A percentile compares a stretch with the other conserved stretches of the same genome.
These are phyloP conservation scores for Microcebus jonahi DNA, from an alignment of 2,113 vertebrate genomes.

Conservation along the genomic window DNA sequence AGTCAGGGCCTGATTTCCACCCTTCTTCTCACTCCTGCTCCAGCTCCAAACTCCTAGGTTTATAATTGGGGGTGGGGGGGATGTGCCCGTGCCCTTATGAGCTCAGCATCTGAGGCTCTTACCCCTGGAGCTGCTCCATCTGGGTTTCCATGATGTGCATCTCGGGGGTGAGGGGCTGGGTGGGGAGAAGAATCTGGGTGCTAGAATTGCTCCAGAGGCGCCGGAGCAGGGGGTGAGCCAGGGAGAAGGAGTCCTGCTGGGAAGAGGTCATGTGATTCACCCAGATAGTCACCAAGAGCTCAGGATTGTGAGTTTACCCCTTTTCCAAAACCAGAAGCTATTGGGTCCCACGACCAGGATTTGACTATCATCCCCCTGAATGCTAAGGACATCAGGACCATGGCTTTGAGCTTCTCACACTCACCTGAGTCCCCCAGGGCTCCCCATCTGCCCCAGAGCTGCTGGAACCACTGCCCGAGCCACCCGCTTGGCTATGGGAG, in stretches of 20 bases:
- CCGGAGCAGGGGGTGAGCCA: conserved; percentile 40
- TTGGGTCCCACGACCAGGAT: not conserved
- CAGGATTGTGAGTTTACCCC: not conserved
- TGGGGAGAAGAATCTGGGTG: not conserved
- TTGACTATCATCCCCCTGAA: not conserved
- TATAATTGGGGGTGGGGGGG: not conserved
- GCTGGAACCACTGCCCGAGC: not conserved
- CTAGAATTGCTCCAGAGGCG: conserved; percentile 53
- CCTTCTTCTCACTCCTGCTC: not conserved
- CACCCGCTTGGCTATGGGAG: not conserved
- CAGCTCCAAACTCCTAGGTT: not conserved
- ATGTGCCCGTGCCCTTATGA: not conserved
- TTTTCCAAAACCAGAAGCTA: not conserved
- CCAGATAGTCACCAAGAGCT: not conserved
- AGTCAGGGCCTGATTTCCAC: not conserved
- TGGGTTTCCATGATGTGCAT: conserved; percentile 52
- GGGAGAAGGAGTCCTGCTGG: conserved; percentile 58
- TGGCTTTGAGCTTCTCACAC: not conserved
- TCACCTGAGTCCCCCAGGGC: conserved; percentile 67
- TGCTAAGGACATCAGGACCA: not conserved
- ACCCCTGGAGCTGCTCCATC: conserved; percentile 78
- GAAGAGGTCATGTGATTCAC: not conserved
- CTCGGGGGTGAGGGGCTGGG: not conserved
- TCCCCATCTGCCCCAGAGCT: not conserved
- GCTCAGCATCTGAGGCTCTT: not conserved